Base-by-base conservation (phyloP, 2,113 vertebrate species). In the Podocnemis expansa region DNA sequence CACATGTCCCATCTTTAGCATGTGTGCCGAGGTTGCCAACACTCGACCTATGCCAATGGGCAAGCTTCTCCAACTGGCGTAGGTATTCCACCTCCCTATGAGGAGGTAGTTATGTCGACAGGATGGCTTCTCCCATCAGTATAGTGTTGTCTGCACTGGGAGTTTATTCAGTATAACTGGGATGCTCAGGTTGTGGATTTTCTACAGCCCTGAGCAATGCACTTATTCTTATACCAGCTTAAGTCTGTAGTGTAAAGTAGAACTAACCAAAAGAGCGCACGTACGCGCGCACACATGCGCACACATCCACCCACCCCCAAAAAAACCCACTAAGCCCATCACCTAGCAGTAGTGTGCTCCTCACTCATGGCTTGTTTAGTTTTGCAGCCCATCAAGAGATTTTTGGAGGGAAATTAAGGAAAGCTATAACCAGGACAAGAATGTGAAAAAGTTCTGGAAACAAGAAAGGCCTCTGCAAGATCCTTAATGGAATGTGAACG, bases 341-440 rank as follows among this genome's bases (percentile, higher is more conserved):
- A 38, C 25, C n/a, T 76, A 76, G 73, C 43, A 12, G 27, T 25
- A 45, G 24, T 45, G 38, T 27, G 25, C 24, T 43, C 70, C 70
- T 75, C 24, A 43, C 43, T 27, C 12, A 76, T 76, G 12, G 38
- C 11, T 29, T 24, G 6, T 27, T 45, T 29, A 76, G 43, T 76
- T 76, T 76, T 45, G 41, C 73, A 43, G 24, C 13, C 73, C 24
- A 43, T 24, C 6, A 29, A 76, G 24, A 45, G 27, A 43, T 79
- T 10, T 51, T n/a, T 47, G 21, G 24, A 89, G 82, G 8, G 34
- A 2, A 10, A 41, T 14, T 7, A 51, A 31, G 79, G 88, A 91
- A 81, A 5, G 10, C 12, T 6, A 58, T 2, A 34, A 2, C 0
- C 10, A 41, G 6, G 0, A 0, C 13, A 60, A 67, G 11, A 92